Conservation (phyloP, 2,888 invertebrate genomes). For the Drosophila lutescens region DNA sequence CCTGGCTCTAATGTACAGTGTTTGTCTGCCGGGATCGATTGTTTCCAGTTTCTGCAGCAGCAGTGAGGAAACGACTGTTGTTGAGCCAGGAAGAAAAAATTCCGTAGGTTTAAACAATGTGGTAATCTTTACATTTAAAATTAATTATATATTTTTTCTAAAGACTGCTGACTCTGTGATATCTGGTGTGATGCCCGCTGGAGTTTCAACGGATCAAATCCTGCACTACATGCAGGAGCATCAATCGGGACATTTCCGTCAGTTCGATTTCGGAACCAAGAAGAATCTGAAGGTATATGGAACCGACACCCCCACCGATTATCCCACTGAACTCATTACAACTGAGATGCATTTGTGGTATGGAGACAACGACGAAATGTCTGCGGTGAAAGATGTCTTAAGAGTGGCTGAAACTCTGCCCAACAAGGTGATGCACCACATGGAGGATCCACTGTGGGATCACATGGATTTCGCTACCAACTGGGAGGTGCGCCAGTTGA, state of each 20-base stretch:
- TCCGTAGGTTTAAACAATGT: constrained; percentile 15
- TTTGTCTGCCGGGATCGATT: constrained; percentile 81
- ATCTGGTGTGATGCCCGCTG: constrained; percentile 57
- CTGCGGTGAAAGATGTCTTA: constrained; percentile 64
- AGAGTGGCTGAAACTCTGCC: constrained; percentile 59
- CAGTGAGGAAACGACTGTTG: constrained; percentile 56
- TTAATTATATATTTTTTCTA: not conserved
- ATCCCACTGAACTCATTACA: constrained; percentile 56
- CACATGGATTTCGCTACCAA: constrained; percentile 62
- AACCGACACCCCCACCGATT: constrained; percentile 58
- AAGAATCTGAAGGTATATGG: constrained; percentile 58
- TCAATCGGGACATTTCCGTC: constrained; percentile 61
- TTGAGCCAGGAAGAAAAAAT: constrained; percentile 40
- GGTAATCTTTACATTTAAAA: accelerated
- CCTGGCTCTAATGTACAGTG: constrained; percentile 83
- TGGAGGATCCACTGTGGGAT: constrained; percentile 64
- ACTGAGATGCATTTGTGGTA: constrained; percentile 69
- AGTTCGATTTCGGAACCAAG: constrained; percentile 61
- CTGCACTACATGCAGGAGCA: constrained; percentile 74
- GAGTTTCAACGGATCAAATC: constrained; percentile 70
- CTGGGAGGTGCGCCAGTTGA: constrained; percentile 54
- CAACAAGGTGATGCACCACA: constrained; percentile 59
- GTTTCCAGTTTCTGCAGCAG: constrained; percentile 77
- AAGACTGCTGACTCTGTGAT: constrained; percentile 30
- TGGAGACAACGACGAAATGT: constrained; percentile 67